A percentile compares a stretch with the other conserved stretches of the same genome.
Evolutionary conservation across 2,113 vertebrate species (phyloP).

Genomic region (Megaceryle maxima): DNA sequence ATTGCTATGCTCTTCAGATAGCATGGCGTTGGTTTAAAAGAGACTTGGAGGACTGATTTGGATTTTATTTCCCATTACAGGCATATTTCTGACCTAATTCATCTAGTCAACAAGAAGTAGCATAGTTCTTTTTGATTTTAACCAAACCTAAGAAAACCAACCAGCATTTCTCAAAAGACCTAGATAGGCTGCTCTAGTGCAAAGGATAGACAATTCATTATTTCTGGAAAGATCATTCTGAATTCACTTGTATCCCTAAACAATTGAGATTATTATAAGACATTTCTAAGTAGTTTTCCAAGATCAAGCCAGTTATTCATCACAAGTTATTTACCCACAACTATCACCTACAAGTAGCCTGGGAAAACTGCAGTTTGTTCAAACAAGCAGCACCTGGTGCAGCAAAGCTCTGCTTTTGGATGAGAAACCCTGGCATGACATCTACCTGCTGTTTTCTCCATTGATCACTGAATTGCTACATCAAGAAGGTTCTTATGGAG

Average conservation of each 20-base stretch:
- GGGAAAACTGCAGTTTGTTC: neutral
- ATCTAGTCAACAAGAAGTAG: neutral
- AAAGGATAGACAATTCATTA: neutral
- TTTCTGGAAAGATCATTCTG: neutral
- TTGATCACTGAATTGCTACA: neutral
- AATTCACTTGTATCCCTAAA: neutral
- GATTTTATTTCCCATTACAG: conserved; percentile 8
- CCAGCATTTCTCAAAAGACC: neutral
- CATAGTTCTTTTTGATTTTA: neutral
- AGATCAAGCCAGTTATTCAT: neutral
- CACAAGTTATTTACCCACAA: neutral
- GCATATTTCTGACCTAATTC: conserved; percentile 4
- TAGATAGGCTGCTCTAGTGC: neutral
- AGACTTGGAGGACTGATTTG: neutral
- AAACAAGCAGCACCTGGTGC: neutral
- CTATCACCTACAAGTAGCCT: neutral
- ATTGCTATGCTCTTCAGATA: neutral
- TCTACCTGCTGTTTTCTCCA: neutral
- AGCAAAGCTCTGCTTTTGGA: neutral
- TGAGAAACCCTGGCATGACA: neutral
- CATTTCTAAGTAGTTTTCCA: neutral
- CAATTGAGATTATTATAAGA: neutral
- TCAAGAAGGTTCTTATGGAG: neutral
- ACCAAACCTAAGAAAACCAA: neutral
- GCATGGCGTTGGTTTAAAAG: neutral